Conservation (phyloP, 2,888 invertebrate genomes). For the Tenthredo mesomela region DNA sequence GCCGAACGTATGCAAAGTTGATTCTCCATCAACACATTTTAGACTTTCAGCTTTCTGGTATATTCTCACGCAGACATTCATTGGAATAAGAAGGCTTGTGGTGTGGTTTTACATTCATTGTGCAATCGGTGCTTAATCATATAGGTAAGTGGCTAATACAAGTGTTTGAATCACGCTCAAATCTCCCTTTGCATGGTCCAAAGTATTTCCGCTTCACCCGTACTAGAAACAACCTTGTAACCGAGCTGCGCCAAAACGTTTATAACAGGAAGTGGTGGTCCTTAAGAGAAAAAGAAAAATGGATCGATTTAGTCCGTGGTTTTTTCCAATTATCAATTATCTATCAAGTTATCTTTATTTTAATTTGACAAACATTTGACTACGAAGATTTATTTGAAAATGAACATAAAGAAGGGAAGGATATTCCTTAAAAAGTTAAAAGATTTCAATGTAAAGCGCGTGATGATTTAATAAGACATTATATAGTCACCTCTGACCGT, state of each 20-base stretch:
- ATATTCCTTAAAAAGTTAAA: constrained; percentile 11
- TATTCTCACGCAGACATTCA: constrained; percentile 8
- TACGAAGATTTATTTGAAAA: background rate
- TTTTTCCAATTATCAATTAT: background rate
- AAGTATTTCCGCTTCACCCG: constrained; percentile 89
- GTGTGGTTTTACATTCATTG: constrained; percentile 24
- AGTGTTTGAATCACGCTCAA: constrained; percentile 75
- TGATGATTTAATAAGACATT: background rate
- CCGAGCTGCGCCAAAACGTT: constrained; percentile 89
- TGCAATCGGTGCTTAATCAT: constrained; percentile 41
- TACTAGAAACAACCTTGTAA: constrained; percentile 88
- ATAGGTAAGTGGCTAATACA: background rate
- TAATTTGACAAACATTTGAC: background rate
- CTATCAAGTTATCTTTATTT: background rate
- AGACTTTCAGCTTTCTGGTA: background rate
- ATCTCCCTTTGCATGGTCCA: constrained; percentile 92
- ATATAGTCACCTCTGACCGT: constrained; percentile 81
- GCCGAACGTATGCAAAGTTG: background rate
- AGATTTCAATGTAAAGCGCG: background rate
- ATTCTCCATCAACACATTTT: background rate
- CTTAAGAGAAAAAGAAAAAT: constrained; percentile 67
- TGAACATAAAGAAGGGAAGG: background rate
- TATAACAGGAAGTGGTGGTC: constrained; percentile 85
- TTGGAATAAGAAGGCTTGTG: constrained; percentile 25
- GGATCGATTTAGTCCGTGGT: background rate